These are phyloP conservation scores for Stichopus chloronotus DNA, from an alignment of 35 echinoderm and acorn worm genomes.

Conservation along the genomic window DNA sequence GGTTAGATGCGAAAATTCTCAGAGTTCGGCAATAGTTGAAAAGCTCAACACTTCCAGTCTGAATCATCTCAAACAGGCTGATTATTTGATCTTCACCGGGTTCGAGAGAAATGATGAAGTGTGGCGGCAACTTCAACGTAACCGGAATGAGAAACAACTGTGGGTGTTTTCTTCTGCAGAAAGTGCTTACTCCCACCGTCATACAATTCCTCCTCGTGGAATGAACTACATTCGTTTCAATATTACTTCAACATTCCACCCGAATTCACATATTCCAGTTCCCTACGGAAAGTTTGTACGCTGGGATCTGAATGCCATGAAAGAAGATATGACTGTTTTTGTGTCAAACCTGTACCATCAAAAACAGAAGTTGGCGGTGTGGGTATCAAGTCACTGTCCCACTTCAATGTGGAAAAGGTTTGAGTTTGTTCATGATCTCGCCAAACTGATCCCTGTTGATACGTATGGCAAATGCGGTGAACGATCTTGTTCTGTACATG, in stretches of 20 bases:
- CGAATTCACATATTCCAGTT: neutral
- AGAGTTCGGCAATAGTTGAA: no score
- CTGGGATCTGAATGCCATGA: neutral
- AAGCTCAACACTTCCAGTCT: no score
- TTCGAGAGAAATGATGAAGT: no score
- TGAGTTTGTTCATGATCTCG: neutral
- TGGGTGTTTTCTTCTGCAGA: neutral
- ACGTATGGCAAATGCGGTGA: slow-evolving; percentile 19
- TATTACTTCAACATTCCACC: neutral
- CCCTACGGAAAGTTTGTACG: neutral
- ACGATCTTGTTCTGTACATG: neutral
- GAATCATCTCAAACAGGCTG: neutral
- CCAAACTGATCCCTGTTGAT: neutral
- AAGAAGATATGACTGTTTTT: neutral
- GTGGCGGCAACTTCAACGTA: neutral
- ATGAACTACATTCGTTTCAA: neutral
- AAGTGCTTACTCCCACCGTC: neutral
- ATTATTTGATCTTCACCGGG: neutral
- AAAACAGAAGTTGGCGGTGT: neutral
- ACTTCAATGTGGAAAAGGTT: slow-evolving; percentile 17
- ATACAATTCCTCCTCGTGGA: neutral
- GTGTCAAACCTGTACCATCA: neutral
- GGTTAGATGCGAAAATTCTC: no score
- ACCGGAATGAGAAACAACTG: neutral
- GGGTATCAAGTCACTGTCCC: slow-evolving; percentile 8